phyloP scores from a whole-genome alignment of 30 jellyfish, hydroid and myxozoan species.

The Cassiopea xamachana region DNA sequence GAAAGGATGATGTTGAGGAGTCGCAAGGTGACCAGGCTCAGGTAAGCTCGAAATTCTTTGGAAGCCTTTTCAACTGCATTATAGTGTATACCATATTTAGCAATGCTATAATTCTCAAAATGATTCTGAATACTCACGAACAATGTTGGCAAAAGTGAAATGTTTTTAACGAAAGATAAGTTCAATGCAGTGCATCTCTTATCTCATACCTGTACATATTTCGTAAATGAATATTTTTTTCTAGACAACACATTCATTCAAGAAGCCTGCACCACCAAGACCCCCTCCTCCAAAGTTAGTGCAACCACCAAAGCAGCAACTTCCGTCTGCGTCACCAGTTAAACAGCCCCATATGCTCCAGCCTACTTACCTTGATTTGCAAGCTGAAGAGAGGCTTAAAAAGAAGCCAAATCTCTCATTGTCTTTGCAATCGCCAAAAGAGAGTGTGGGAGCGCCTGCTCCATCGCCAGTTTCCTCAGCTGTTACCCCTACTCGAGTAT shows the following conservation, averaged over 20 bases:
- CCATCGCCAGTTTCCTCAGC: conserved; percentile 61
- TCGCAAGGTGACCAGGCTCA: conserved; percentile 30
- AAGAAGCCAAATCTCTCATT: conserved; percentile 38
- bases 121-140: no score
- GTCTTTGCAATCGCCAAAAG: conserved; percentile 38
- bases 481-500: conserved; percentile 63
- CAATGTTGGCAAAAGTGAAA: no score
- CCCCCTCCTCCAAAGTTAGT: conserved; percentile 79
- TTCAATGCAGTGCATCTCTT: not conserved
- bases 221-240: no score
- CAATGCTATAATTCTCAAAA: no score
- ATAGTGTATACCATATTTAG: no score
- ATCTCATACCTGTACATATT: not conserved
- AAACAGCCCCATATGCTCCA: conserved; percentile 25
- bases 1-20: conserved; percentile 59
- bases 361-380: conserved; percentile 26
- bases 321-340: conserved; percentile 41
- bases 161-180: not conserved
- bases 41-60: conserved; percentile 19
- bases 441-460: conserved; percentile 46
- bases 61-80: no score
- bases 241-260: conserved; percentile 13
- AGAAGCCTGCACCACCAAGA: conserved; percentile 87
- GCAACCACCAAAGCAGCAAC: conserved; percentile 41
- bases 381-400: conserved; percentile 60